Evolutionary conservation across 2,797 vertebrate species (phyloP).

Genomic region (Sebastolobus alascanus): DNA sequence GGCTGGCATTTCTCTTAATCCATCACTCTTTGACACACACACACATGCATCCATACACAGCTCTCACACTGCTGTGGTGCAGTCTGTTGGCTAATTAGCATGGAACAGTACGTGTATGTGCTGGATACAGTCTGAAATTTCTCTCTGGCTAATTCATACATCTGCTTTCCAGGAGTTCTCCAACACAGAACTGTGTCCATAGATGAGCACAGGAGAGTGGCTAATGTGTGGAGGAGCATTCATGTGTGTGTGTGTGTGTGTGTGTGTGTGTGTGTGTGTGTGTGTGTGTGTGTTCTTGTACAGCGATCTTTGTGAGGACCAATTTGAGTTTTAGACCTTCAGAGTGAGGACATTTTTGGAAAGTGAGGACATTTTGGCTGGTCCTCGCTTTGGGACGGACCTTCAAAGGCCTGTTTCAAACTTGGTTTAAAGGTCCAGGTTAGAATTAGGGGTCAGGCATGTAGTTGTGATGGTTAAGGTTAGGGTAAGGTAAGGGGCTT

Average conservation of each 20-base stretch:
- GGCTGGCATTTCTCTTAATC: slow-evolving; percentile 10
- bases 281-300: neutral
- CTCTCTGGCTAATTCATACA: slow-evolving; percentile 62
- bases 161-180: slow-evolving; percentile 62
- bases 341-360: no score
- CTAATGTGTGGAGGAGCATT: neutral
- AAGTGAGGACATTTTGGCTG: no score
- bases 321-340: no score
- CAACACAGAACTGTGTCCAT: neutral
- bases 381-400: no score
- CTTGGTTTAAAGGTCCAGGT: no score
- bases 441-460: no score
- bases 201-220: neutral
- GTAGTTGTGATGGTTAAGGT: neutral
- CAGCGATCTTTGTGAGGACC: no score
- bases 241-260: neutral
- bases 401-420: no score
- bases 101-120: slow-evolving; percentile 11
- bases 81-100: slow-evolving; percentile 48
- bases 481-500: no score
- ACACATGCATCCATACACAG: slow-evolving; percentile 25
- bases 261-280: neutral
- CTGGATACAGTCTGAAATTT: slow-evolving; percentile 19
- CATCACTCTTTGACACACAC: neutral
- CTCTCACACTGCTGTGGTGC: slow-evolving; percentile 1